phyloP scores from a whole-genome alignment of 2,888 invertebrate genomes.

The Ichneumoninae sp. region DNA sequence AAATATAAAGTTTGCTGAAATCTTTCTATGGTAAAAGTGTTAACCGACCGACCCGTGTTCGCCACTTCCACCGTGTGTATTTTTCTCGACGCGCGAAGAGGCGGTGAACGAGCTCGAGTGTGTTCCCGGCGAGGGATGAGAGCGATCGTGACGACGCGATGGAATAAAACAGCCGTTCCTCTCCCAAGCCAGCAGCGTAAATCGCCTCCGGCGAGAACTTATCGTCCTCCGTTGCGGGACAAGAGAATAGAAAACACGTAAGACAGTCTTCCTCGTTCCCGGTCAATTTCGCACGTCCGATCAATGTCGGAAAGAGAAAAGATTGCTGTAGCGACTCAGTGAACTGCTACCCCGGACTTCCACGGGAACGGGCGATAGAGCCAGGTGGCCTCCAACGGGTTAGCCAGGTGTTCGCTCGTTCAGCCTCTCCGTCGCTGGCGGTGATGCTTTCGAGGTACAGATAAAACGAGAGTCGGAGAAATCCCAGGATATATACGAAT shows the following conservation, averaged over 20 bases:
- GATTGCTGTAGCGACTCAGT: slow-evolving; percentile 31
- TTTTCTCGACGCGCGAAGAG: not conserved
- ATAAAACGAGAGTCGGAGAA: slow-evolving; percentile 11
- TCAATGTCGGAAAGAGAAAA: slow-evolving; percentile 45
- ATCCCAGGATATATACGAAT: slow-evolving; percentile 3
- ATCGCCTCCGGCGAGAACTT: slow-evolving; percentile 1
- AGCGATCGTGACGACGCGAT: slow-evolving; percentile 17
- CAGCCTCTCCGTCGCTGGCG: slow-evolving; percentile 3
- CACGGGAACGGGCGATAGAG: not conserved
- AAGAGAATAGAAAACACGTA: slow-evolving; percentile 17
- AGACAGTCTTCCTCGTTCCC: not conserved
- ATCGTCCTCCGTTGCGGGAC: not conserved
- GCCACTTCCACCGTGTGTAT: not conserved
- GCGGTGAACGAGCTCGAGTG: not conserved
- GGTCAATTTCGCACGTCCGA: slow-evolving; percentile 53
- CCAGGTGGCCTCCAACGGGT: slow-evolving; percentile 26
- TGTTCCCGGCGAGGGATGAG: slow-evolving; percentile 5
- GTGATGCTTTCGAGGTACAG: slow-evolving; percentile 5
- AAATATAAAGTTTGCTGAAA: not conserved
- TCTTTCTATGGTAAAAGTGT: not conserved
- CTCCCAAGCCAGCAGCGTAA: not conserved
- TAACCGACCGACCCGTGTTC: not conserved
- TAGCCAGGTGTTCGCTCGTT: slow-evolving; percentile 28
- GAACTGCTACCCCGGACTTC: slow-evolving; percentile 17
- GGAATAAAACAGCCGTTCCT: slow-evolving; percentile 30